A percentile compares a stretch with the other conserved stretches of the same genome.
These are phyloP conservation scores for Semaprochilodus insignis DNA, from an alignment of 2,797 vertebrate genomes.

Conservation along the genomic window DNA sequence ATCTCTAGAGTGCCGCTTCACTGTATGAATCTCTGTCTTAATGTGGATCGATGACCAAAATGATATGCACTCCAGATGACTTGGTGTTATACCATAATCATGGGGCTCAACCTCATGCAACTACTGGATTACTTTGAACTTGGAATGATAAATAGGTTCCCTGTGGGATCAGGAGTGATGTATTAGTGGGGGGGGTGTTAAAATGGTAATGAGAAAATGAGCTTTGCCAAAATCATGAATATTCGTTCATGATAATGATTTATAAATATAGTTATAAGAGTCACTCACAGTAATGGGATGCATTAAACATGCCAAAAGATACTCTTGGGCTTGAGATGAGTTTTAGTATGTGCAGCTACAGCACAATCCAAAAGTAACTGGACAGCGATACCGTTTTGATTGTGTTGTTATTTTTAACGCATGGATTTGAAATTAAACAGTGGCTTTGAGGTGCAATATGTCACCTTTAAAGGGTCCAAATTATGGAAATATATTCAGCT, in stretches of 20 bases:
- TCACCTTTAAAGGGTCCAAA: too few species aligned
- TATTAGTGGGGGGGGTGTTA: not conserved
- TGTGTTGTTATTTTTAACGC: not conserved
- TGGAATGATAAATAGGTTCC: not conserved
- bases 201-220: not conserved
- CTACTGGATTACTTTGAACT: slow-evolving; percentile 25
- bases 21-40: slow-evolving; percentile 36
- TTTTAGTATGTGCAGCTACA: not conserved
- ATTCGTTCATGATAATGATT: not conserved
- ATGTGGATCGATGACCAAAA: slow-evolving; percentile 50
- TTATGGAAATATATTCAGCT: too few species aligned
- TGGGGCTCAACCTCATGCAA: slow-evolving; percentile 6
- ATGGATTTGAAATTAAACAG: not conserved
- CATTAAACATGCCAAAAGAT: not conserved
- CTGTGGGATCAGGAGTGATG: not conserved
- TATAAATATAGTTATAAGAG: slow-evolving; percentile 8
- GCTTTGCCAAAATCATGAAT: slow-evolving; percentile 7
- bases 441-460: not conserved
- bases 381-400: not conserved
- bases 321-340: not conserved
- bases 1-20: slow-evolving; percentile 36
- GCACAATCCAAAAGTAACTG: not conserved
- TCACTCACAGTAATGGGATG: not conserved
- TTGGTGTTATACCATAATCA: slow-evolving; percentile 1
- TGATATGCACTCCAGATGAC: slow-evolving; percentile 42